phyloP scores from a whole-genome alignment of 2,888 invertebrate species.

The Chydorus sphaericus region DNA sequence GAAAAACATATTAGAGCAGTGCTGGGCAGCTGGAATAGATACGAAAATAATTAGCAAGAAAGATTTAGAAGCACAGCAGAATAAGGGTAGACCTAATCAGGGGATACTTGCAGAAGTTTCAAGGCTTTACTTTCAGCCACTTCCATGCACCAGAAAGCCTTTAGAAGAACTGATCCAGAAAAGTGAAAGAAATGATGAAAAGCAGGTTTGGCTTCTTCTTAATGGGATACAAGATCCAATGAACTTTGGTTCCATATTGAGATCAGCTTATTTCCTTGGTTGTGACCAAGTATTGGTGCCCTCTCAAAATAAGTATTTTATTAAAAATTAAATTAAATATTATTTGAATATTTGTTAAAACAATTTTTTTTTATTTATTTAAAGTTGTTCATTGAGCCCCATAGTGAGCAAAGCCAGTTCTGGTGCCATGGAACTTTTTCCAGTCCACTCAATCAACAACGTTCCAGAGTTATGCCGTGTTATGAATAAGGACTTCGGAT shows the following conservation, averaged over 20 bases:
- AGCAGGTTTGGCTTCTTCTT: slow-evolving; percentile 10
- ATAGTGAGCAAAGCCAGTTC: slow-evolving; percentile 16
- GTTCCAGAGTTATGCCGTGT: background rate
- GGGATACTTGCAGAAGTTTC: slow-evolving; percentile 12
- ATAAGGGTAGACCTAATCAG: slow-evolving; percentile 11
- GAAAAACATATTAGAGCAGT: slow-evolving; percentile 10
- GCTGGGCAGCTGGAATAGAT: background rate
- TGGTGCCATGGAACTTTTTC: slow-evolving; percentile 15
- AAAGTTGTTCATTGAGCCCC: slow-evolving; percentile 15
- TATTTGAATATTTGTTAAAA: background rate
- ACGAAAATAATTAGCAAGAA: background rate
- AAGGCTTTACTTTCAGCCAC: background rate
- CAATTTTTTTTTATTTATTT: background rate
- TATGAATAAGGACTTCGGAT: background rate
- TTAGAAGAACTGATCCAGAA: background rate
- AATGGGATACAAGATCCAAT: slow-evolving; percentile 15
- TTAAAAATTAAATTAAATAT: background rate
- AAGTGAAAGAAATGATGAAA: background rate
- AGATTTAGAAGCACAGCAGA: background rate
- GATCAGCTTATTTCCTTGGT: slow-evolving; percentile 12
- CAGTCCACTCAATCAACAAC: background rate
- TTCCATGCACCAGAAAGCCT: background rate
- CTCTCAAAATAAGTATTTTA: slow-evolving; percentile 8
- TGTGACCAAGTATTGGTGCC: slow-evolving; percentile 6
- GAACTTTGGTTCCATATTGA: slow-evolving; percentile 14